These are phyloP conservation scores for Eospalax fontanierii DNA, from an alignment of 2,797 vertebrate species.

Conservation along the genomic window DNA sequence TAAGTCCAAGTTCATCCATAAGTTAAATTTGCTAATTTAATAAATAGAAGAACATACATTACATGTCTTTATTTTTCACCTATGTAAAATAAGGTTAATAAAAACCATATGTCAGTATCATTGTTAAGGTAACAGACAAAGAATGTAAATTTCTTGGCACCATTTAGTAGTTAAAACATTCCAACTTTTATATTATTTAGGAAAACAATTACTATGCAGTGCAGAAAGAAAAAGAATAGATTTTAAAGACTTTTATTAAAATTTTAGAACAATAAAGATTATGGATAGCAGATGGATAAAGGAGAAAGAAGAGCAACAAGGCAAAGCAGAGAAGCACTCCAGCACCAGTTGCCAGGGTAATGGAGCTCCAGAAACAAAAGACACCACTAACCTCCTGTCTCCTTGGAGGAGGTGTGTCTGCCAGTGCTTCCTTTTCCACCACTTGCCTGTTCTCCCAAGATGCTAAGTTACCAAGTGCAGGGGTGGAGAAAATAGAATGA, in stretches of 20 bases:
- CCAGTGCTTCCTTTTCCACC: background rate
- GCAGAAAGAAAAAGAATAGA: background rate
- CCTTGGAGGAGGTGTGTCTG: background rate
- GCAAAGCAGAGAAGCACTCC: background rate
- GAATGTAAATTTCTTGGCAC: background rate
- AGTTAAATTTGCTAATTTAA: background rate
- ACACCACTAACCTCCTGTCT: background rate
- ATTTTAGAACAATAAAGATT: background rate
- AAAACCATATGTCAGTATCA: background rate
- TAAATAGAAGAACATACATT: background rate
- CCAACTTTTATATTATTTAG: background rate
- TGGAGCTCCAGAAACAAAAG: background rate
- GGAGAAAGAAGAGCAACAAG: background rate
- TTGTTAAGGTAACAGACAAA: background rate
- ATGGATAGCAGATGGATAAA: background rate
- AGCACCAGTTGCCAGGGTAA: background rate
- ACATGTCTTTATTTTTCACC: background rate
- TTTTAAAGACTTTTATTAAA: background rate
- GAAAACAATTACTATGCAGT: background rate
- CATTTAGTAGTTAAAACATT: background rate
- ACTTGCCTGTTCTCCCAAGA: rapidly evolving
- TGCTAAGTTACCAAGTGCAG: too few relatives aligned
- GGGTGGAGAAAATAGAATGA: rapidly evolving
- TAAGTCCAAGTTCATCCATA: background rate
- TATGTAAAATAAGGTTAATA: background rate